Conservation (phyloP, 2,797 vertebrate species). For the Chaunax sp. region DNA sequence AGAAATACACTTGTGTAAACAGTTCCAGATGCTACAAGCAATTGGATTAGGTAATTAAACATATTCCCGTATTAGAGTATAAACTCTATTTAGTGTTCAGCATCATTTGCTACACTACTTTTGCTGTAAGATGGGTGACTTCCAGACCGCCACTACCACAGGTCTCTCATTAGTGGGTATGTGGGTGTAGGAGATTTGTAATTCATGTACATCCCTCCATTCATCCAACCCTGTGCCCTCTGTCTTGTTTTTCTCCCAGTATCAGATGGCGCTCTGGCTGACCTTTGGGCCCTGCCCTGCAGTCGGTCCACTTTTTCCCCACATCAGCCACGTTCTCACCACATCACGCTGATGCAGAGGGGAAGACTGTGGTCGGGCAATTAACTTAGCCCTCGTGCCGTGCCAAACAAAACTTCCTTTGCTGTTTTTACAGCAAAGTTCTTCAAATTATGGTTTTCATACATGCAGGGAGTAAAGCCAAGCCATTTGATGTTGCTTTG, state of each 20-base stretch:
- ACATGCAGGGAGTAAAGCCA: slow-evolving; percentile 57
- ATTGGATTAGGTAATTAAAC: slow-evolving; percentile 71
- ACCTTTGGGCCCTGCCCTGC: slow-evolving; percentile 65
- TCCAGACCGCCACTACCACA: slow-evolving; percentile 67
- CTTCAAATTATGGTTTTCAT: slow-evolving; percentile 83
- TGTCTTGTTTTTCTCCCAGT: slow-evolving; percentile 59
- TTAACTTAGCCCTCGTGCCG: slow-evolving; percentile 75
- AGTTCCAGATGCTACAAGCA: slow-evolving; percentile 74
- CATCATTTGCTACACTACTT: slow-evolving; percentile 71
- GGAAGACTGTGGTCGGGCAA: slow-evolving; percentile 83
- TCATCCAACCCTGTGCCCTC: slow-evolving; percentile 49
- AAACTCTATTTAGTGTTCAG: slow-evolving; percentile 67
- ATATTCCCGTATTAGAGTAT: slow-evolving; percentile 61
- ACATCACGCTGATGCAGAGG: slow-evolving; percentile 77
- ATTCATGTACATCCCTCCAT: slow-evolving; percentile 54
- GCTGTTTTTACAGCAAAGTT: slow-evolving; percentile 82
- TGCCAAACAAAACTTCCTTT: slow-evolving; percentile 87
- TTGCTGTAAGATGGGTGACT: slow-evolving; percentile 63
- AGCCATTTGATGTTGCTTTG: slow-evolving; percentile 69
- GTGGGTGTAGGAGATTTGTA: slow-evolving; percentile 62
- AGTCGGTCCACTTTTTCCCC: slow-evolving; percentile 59
- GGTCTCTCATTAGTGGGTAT: slow-evolving; percentile 68
- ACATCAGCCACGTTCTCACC: slow-evolving; percentile 73
- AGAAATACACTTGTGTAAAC: slow-evolving; percentile 71
- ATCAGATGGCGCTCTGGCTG: slow-evolving; percentile 69